Evolutionary conservation across 2,113 vertebrate species (phyloP).

Genomic region (Anhinga anhinga): DNA sequence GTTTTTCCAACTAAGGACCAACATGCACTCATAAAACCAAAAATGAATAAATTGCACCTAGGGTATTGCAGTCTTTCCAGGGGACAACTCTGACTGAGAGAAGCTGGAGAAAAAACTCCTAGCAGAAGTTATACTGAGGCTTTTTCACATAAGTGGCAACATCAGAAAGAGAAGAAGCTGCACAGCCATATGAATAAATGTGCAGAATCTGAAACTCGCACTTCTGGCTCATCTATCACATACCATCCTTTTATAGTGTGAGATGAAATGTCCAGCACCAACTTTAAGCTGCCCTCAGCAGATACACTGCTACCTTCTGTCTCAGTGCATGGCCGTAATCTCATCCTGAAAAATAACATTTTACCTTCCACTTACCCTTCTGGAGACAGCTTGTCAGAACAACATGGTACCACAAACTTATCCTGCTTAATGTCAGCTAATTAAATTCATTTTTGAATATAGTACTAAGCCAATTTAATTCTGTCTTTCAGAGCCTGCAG

Average conservation of each 20-base stretch:
- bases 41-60: not conserved
- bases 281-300: not conserved
- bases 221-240: not conserved
- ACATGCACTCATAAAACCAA: not conserved
- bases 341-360: conserved; percentile 14
- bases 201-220: not conserved
- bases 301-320: not conserved
- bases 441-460: conserved; percentile 53
- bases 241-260: not conserved
- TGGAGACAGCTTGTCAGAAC: not conserved
- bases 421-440: conserved; percentile 53
- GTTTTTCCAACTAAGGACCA: not conserved
- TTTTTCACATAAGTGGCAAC: not conserved
- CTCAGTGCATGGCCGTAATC: not conserved
- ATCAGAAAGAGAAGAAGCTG: not conserved
- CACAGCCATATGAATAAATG: not conserved
- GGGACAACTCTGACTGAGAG: not conserved
- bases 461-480: conserved; percentile 54
- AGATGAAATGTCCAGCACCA: not conserved
- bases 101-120: not conserved
- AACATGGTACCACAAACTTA: not conserved
- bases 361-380: not conserved
- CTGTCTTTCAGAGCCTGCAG: conserved; percentile 33
- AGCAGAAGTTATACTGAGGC: not conserved
- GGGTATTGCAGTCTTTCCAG: not conserved